Evolutionary conservation across 2,113 vertebrate genomes (phyloP).

Genomic region (Ammodytes marinus): DNA sequence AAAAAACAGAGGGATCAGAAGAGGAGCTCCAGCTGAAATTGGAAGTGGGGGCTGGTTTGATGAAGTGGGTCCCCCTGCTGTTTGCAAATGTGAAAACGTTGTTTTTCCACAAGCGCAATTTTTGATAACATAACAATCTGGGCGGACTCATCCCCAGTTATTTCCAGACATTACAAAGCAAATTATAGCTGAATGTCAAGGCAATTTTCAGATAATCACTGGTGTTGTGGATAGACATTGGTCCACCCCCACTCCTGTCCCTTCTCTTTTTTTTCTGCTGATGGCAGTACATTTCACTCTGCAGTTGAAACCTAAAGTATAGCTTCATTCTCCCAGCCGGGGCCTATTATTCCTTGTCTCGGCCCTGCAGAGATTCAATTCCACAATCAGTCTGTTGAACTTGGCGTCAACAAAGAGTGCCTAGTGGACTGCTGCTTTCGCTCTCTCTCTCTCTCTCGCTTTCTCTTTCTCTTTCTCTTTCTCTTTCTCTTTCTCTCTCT

Average conservation of each 20-base stretch:
- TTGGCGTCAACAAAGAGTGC: constrained; percentile 68
- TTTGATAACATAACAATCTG: constrained; percentile 72
- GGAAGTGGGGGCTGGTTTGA: constrained; percentile 7
- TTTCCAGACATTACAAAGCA: constrained; percentile 76
- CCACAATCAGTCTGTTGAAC: constrained; percentile 73
- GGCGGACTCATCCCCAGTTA: constrained; percentile 63
- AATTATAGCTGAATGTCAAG: constrained; percentile 75
- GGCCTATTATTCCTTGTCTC: constrained; percentile 67
- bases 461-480: too few relatives aligned
- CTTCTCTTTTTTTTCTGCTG: constrained; percentile 56
- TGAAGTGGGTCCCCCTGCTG: constrained; percentile 50
- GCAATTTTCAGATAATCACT: constrained; percentile 78
- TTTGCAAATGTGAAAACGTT: constrained; percentile 66
- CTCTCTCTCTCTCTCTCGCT: too few relatives aligned
- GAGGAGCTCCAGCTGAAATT: constrained; percentile 15
- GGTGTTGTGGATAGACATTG: constrained; percentile 64
- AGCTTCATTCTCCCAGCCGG: constrained; percentile 63
- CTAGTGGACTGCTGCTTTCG: constrained; percentile 50
- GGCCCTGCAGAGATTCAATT: constrained; percentile 70
- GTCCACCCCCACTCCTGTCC: constrained; percentile 39
- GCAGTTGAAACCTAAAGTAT: constrained; percentile 66
- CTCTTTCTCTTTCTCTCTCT: constrained; percentile 34
- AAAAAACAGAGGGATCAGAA: constrained; percentile 15
- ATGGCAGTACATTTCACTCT: constrained; percentile 68
- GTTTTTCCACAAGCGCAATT: constrained; percentile 57